Base-by-base conservation (phyloP, 2,113 vertebrate genomes). In the Silurus meridionalis region DNA sequence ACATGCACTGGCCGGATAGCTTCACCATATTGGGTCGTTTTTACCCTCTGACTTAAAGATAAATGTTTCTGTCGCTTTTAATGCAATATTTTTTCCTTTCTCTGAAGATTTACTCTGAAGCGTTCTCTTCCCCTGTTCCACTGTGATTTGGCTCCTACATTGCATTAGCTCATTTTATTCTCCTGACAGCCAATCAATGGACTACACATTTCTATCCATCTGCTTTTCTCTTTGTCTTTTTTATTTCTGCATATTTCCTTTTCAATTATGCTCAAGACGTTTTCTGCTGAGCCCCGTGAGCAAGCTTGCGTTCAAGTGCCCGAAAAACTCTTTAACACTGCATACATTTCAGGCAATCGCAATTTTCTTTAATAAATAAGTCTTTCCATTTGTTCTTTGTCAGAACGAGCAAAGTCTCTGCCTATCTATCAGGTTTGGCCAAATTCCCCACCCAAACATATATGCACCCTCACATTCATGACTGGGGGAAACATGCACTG, bases 41-140 rank as follows among this genome's bases (percentile, higher is more conserved):
- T 96, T 95, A 93, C 93, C 94, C 91, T 93, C 93, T 93, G 92
- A 91, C 81, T 93, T 89, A 91, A 95, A 94, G 93, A 97, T 95
- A 96, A 96, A 97, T 96, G 94, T 94, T 92, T 91, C 94, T 96
- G 94, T 96, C 95, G 95, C 94, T 94, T 97, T 94, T 95, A 94
- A 96, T 97, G 94, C 90, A 93, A 93, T 93, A 93, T 94, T 94
- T 94, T 95, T 95, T 96, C 95, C 94, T 94, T 94, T 92, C 96
- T 95, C 94, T 93, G 94, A 95, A 94, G 90, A 91, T 82, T 23
- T 53, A 55, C 74, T 77, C 50, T 77, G 52, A 88, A 61, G 52
- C 25, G 48, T 91, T 89, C 90, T 92, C 91, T 90, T 74, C 48
- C 74, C 50, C 15, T 85, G 88, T 89, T 92, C 21, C 52, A 11